Evolutionary conservation across 2,113 vertebrate species (phyloP), one percentile per base, ranked within the genome.

Genomic region (Cichladusa arquata): DNA sequence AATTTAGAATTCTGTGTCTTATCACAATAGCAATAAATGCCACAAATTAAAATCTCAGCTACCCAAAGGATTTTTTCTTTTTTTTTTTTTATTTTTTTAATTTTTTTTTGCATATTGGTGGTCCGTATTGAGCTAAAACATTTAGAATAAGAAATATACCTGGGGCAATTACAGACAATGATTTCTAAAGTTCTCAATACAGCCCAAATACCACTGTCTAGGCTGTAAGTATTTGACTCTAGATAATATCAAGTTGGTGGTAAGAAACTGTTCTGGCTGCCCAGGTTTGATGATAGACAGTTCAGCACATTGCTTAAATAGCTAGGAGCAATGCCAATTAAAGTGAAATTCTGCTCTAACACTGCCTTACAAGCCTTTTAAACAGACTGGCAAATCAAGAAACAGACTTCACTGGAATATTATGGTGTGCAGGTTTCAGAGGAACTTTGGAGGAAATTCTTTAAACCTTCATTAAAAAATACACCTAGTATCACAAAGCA

Each of bases 241-340:
- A 61, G 83, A 91, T 92, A 90, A 81, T 93, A 84, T 94, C 64
- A 53, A 93, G 62, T 79, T 72, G 38, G 19, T 76, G 65, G 62
- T 56, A 92, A 90, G 83, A 93, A 93, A 61, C 6, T n/a, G 29
- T 93, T 95, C 73, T 89, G 81, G 71, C 72, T 96, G 86, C 89
- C 84, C 88, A 95, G 72, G 86, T 91, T 88, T 95, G 78, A 90
- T 97, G 95, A 97, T 65, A 95, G 95, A 95, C 95, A 95, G 93
- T 92, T 94, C 96, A 94, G 90, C 88, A 96, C 93, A 96, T 97
- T 96, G 96, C 89, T 96, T 96, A 96, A 96, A 97, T 95, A 92
- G 93, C 95, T 97, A 90, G 93, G 58, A 97, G 93, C 96, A 94
- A 96, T 86, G 96, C 79, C 94, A 96, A 95, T 96, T 97, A 97